Evolutionary conservation across 2,113 vertebrate genomes (phyloP), one percentile per base, ranked within the genome.

Genomic region (Hassar affinis): DNA sequence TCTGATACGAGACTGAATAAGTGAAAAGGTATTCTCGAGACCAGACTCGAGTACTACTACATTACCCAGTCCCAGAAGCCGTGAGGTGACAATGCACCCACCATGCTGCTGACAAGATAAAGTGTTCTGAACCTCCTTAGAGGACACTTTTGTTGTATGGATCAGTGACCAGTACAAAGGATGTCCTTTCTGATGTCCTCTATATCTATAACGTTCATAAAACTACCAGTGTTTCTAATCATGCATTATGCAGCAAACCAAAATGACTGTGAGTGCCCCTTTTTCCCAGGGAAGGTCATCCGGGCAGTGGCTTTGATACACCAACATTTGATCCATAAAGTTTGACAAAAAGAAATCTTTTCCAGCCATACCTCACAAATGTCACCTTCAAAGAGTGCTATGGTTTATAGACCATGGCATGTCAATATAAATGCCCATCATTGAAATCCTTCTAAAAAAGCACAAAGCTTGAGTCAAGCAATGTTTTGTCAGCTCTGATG

Each of bases 401-500:
- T 52, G 57, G 3, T 82, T 82, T 62, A 78, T 62, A 42, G 38
- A 79, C 42, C 52, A 33, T 49, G 33, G 71, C 56, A 47, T 78
- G 72, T 61, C 62, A 27, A 30, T n/a, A 80, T 25, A 72, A 82
- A 74, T 15, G 15, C 51, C 45, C 42, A 62, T 79, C 66, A 64
- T 42, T 74, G 27, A 79, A 79, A 82, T 86, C 68, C 42, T 47
- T 79, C 18, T 75, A 83, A 66, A 61, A 54, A 27, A 71, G 17
- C 15, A 14, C 62, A 42, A 76, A 56, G 62, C 22, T 75, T 83
- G 66, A 83, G 72, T 81, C 25, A 76, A 71, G 45, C 54, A 66
- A 18, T 18, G 64, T 71, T 85, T 83, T 83, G 69, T 80, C 10
- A 75, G 42, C 66, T 77, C n/a, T 49, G 35, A 72, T 81, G 81